Base-by-base conservation (phyloP, 64 coral and sea anemone genomes). In the Orbicella faveolata region DNA sequence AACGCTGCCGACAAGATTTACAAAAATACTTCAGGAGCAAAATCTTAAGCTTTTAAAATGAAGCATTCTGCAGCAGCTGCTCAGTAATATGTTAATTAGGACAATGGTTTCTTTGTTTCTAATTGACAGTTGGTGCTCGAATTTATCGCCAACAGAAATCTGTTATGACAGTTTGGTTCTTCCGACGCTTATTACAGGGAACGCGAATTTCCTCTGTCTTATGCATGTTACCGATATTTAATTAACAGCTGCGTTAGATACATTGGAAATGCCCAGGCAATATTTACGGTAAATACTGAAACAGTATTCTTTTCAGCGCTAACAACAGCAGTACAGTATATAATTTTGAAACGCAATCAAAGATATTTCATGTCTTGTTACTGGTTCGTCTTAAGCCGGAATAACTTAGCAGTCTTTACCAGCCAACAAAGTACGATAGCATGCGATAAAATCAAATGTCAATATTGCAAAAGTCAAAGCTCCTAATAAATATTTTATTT, bases 211-310 rank as follows among this genome's bases (percentile, higher is more conserved):
- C 11, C 65, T 25, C 72, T 73, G 37, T 78, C 3, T 78, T 73
- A 1, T 26, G 15, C 14, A 1, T 9, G 7, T 9, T n/a, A 36
- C 16, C 41, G 35, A 84, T 70, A 52, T 26, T 70, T 26, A 7
- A 69, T 52, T n/a, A 70, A 84, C 80, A 83, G 61, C 80, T 83
- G 80, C 33, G 18, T 39, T 41, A n/a, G 62, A 62, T 67, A 23
- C 7, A 37, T 63, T 2, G 33, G 44, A 33, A 52, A 8, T 83
- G 33, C 1, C 34, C 65, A 55, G 35, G 18, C 19, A 20, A 67
- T 70, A 70, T 70, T 25, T 1, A n/a, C 7, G 67, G 65, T 68
- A 23, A 70, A n/a, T 26, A 26, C 6, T 23, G 67, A 70, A 26
- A 70, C 10, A 70, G 21, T 67, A 21, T 67, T 20, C 64, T 67